Conservation (phyloP, 2,113 vertebrate genomes). For the Raphicerus campestris region DNA sequence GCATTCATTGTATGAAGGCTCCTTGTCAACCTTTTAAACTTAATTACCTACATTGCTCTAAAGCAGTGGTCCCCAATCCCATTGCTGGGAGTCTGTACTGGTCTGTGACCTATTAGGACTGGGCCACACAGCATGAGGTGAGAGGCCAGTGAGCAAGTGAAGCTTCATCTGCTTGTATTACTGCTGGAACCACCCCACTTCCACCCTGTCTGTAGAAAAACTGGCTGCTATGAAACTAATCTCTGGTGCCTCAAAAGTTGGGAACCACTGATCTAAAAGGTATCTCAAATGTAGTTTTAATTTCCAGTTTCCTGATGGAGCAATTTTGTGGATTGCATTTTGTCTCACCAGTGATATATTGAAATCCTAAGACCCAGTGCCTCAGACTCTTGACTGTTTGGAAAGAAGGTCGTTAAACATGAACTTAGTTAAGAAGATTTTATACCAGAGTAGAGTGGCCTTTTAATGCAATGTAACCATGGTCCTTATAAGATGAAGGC, state of each 20-base stretch:
- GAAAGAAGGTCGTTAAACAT: background rate
- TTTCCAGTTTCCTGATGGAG: background rate
- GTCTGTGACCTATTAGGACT: background rate
- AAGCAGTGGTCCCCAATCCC: background rate
- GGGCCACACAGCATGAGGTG: background rate
- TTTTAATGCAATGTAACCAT: background rate
- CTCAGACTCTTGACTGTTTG: background rate
- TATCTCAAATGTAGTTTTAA: background rate
- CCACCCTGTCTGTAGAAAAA: background rate
- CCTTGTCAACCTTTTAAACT: background rate
- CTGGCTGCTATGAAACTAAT: background rate
- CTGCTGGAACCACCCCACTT: background rate
- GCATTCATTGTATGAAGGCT: background rate
- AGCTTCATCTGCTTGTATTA: background rate
- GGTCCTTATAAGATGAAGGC: background rate
- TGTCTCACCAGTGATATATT: background rate
- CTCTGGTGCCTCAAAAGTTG: background rate
- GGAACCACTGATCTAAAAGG: background rate
- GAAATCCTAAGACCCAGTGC: background rate
- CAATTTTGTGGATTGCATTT: background rate
- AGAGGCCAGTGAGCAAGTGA: background rate
- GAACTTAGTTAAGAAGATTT: background rate
- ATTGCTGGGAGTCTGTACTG: background rate
- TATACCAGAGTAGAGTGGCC: background rate
- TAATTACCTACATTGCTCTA: background rate